Percentiles rank a stretch among this genome's conserved stretches.
phyloP scores from a whole-genome alignment of 2,797 vertebrate genomes.

The Intellagama lesueurii region DNA sequence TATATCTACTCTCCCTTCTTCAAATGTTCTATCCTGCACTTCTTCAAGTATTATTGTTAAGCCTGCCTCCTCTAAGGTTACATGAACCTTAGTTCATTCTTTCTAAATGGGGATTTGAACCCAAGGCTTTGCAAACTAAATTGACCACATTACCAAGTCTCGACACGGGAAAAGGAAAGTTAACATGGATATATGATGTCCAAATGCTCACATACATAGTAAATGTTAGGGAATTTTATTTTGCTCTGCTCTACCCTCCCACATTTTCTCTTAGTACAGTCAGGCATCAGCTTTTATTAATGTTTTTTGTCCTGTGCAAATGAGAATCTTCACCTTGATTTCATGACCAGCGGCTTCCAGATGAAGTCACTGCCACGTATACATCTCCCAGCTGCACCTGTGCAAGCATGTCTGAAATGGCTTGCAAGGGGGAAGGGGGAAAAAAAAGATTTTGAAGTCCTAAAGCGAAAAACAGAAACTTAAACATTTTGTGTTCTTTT shows the following conservation, averaged over 20 bases:
- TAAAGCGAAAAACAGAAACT: neutral
- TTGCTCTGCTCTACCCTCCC: constrained; percentile 11
- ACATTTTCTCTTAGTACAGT: neutral
- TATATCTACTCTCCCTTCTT: neutral
- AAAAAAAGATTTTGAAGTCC: neutral
- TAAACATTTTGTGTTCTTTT: neutral
- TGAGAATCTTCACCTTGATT: constrained; percentile 11
- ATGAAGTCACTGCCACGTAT: neutral
- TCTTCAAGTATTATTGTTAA: neutral
- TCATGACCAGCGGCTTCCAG: neutral
- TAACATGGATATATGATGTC: constrained; percentile 10
- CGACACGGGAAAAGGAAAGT: constrained; percentile 26
- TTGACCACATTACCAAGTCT: constrained; percentile 45
- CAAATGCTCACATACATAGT: neutral
- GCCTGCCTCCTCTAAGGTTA: neutral
- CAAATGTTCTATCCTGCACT: neutral
- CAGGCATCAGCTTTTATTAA: no score
- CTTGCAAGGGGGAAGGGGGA: neutral
- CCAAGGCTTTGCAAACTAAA: neutral
- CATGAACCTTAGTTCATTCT: neutral
- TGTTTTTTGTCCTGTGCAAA: neutral
- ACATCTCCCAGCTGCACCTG: neutral
- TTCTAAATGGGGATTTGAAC: neutral
- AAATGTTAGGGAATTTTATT: constrained; percentile 34
- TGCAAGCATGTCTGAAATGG: neutral